Base-by-base conservation (phyloP, 2,797 vertebrate species). In the Gallinago stenura region DNA sequence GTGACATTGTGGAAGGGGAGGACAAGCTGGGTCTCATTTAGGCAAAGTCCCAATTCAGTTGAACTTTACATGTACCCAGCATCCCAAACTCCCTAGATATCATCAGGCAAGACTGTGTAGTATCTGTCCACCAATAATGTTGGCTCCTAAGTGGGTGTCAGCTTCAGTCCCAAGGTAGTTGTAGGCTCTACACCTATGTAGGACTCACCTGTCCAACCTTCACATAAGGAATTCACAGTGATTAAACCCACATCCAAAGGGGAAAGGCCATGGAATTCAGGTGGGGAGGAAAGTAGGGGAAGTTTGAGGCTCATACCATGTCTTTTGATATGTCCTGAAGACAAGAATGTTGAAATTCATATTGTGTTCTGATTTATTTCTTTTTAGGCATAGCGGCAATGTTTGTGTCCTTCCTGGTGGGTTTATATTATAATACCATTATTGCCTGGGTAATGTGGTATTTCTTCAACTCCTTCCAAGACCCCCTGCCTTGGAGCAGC, bases 391-490 rank as follows among this genome's bases (percentile, higher is more conserved):
- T 99, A 18, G 98, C 99, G 2, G 99, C 99, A 92, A 98, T 99
- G 99, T 92, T 97, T 13, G 98, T 98, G 10, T 99, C 99, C 75
- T 98, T 99, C 93, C 95, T 98, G 54, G 97, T 99, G 93, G 98
- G 99, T 37, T 97, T 99, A 41, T 99, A 99, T 94, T 99, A 99
- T 93, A 99, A 99, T 91, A 99, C 98, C 57, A 99, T 99, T 96
- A 99, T 99, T 90, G 98, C 99, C 91, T 99, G 99, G 98, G 98
- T 99, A 94, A 98, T 99, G 99, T 99, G 99, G 99, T 99, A 99
- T 97, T 99, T 99, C 97, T 99, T 99, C 98, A 99, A 99, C 96
- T 99, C 99, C 56, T 99, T 99, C 91, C 99, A 99, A 98, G 97
- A 98, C 1, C 99, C 99, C 16, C 97, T 99, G 60, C 99, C 99